A percentile compares a stretch with the other conserved stretches of the same genome.
Conservation (phyloP, 2,797 vertebrate species). For the Thunnus albacares region DNA sequence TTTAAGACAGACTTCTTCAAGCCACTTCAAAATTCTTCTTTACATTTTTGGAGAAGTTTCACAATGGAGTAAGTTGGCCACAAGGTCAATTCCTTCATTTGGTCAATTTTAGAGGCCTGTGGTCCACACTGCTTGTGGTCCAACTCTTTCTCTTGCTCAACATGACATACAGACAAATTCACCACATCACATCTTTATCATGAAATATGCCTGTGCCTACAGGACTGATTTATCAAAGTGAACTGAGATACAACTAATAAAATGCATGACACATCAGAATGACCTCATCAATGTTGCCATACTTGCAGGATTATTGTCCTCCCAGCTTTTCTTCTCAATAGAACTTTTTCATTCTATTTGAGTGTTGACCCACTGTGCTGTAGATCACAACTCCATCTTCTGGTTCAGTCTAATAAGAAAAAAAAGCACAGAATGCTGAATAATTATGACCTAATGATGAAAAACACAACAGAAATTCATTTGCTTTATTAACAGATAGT, state of each 20-base stretch:
- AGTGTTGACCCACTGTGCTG: constrained; percentile 10
- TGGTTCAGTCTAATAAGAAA: constrained; percentile 27
- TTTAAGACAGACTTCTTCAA: too few species aligned
- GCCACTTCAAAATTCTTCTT: too few species aligned
- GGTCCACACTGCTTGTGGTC: too few species aligned
- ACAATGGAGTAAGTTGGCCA: too few species aligned
- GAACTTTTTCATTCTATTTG: neutral
- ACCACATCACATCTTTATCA: too few species aligned
- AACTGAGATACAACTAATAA: neutral
- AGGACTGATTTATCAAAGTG: neutral
- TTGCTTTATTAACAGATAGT: neutral
- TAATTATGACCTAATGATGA: neutral
- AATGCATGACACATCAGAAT: neutral
- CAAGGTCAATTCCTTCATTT: too few species aligned
- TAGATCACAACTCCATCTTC: constrained; percentile 30
- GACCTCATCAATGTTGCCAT: neutral
- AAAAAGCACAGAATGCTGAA: constrained; percentile 2
- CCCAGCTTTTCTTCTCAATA: neutral
- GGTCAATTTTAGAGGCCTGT: too few species aligned
- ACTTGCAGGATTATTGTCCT: neutral
- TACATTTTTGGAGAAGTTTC: too few species aligned
- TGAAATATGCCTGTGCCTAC: too few species aligned
- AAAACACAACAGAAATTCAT: neutral
- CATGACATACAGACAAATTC: too few species aligned
- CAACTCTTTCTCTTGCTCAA: too few species aligned